These are phyloP conservation scores for Neelides folsomi DNA, from an alignment of 2,888 invertebrate species.

Conservation along the genomic window DNA sequence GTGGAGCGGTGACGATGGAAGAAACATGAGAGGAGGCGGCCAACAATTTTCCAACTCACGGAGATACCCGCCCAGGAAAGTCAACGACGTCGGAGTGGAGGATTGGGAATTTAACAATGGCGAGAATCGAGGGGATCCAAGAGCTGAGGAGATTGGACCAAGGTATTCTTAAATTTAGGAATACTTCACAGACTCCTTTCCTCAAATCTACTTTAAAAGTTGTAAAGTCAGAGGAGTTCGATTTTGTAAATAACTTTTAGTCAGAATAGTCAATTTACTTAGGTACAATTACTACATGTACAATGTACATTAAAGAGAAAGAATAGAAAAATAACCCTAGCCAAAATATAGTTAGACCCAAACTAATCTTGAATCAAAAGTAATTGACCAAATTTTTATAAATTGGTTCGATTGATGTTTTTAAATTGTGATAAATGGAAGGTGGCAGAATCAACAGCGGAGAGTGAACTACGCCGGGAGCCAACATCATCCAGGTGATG, in stretches of 20 bases:
- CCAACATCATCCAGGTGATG: slow-evolving; percentile 18
- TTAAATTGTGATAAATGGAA: neutral
- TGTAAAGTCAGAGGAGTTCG: no score
- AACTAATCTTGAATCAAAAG: slow-evolving; percentile 36
- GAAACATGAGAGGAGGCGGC: slow-evolving; percentile 36
- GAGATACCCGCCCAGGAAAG: slow-evolving; percentile 1
- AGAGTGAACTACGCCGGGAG: slow-evolving; percentile 16
- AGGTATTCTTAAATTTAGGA: slow-evolving; percentile 8
- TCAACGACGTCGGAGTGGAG: slow-evolving; percentile 22
- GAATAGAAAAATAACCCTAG: neutral
- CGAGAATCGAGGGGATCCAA: slow-evolving; percentile 11
- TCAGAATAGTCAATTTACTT: no score
- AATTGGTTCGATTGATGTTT: no score
- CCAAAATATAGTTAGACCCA: neutral
- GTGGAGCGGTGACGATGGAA: slow-evolving; percentile 60
- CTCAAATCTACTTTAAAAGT: no score
- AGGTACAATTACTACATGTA: no score
- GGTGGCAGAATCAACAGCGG: neutral
- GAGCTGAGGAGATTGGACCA: slow-evolving; percentile 24
- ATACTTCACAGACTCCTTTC: neutral
- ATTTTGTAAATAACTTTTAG: no score
- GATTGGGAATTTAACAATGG: slow-evolving; percentile 28
- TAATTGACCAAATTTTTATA: no score
- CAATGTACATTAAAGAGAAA: no score
- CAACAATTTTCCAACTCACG: slow-evolving; percentile 25